These are phyloP conservation scores for Tautogolabrus adspersus DNA, from an alignment of 2,113 vertebrate species.

Conservation along the genomic window DNA sequence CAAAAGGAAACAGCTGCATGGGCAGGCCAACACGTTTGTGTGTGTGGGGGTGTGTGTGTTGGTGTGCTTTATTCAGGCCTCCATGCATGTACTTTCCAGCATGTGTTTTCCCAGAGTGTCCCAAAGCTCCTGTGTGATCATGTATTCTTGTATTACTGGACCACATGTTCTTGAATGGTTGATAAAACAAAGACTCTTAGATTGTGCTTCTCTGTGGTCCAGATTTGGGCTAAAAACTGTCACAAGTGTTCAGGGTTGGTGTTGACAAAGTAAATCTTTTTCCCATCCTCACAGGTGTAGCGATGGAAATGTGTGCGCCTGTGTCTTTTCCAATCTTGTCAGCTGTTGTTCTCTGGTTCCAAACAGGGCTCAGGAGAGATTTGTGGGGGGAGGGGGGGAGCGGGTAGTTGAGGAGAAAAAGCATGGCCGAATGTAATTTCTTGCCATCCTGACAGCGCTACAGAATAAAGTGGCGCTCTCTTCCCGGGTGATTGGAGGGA, in stretches of 20 bases:
- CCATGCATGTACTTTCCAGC: constrained; percentile 46
- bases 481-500: constrained; percentile 94
- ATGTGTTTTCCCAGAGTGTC: constrained; percentile 67
- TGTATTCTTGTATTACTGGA: constrained; percentile 41
- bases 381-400: constrained; percentile 19
- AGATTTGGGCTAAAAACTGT: neutral
- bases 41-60: constrained; percentile 80
- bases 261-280: neutral
- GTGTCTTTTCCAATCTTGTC: constrained; percentile 57
- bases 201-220: neutral
- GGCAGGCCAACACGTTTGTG: constrained; percentile 81
- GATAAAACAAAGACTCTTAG: neutral
- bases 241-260: neutral
- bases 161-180: constrained; percentile 21
- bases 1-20: constrained; percentile 74
- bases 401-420: neutral
- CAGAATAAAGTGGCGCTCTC: constrained; percentile 92
- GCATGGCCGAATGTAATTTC: constrained; percentile 93
- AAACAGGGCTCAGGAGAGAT: constrained; percentile 61
- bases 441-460: constrained; percentile 92
- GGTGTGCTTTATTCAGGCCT: constrained; percentile 19
- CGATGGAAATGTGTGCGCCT: neutral
- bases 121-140: constrained; percentile 62
- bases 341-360: constrained; percentile 73
- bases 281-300: constrained; percentile 28